Evolutionary conservation across 2,888 invertebrate genomes (phyloP).

Genomic region (Protula sp.): DNA sequence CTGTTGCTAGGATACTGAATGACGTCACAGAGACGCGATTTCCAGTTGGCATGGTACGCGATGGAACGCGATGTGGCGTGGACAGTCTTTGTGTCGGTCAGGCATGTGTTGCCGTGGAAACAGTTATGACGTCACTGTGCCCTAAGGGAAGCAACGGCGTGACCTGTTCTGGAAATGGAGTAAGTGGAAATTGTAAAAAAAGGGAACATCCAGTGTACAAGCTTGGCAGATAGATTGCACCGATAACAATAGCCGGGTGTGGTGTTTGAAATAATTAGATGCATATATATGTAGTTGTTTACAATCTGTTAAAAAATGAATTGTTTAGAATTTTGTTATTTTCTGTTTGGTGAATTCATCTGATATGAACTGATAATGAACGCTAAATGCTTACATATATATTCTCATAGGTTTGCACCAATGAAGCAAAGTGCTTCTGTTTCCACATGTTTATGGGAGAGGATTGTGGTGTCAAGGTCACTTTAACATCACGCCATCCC

Average conservation of each 20-base stretch:
- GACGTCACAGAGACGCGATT: not conserved
- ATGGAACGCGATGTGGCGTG: conserved; percentile 90
- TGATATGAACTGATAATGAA: no score
- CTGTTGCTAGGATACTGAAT: conserved; percentile 34
- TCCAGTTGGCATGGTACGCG: conserved; percentile 71
- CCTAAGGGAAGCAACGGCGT: conserved; percentile 67
- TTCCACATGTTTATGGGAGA: conserved; percentile 62
- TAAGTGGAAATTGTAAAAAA: no score
- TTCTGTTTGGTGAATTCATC: no score
- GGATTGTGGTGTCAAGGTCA: conserved; percentile 45
- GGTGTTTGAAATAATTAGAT: no score
- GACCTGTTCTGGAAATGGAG: conserved; percentile 93
- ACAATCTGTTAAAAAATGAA: no score
- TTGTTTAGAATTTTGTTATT: no score
- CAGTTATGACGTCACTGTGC: conserved; percentile 79
- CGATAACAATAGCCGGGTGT: no score
- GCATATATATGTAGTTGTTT: no score
- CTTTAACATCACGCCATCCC: conserved; percentile 2
- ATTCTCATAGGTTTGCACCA: conserved; percentile 81
- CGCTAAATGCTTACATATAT: no score
- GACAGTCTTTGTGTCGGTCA: conserved; percentile 87
- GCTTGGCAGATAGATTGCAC: no score
- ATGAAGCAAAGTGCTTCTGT: conserved; percentile 87
- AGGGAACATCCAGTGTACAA: no score
- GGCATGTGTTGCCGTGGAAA: conserved; percentile 80